A percentile compares a stretch with the other conserved stretches of the same genome.
phyloP scores from a whole-genome alignment of 2,113 vertebrate genomes.

The Thamnophis sirtalis region DNA sequence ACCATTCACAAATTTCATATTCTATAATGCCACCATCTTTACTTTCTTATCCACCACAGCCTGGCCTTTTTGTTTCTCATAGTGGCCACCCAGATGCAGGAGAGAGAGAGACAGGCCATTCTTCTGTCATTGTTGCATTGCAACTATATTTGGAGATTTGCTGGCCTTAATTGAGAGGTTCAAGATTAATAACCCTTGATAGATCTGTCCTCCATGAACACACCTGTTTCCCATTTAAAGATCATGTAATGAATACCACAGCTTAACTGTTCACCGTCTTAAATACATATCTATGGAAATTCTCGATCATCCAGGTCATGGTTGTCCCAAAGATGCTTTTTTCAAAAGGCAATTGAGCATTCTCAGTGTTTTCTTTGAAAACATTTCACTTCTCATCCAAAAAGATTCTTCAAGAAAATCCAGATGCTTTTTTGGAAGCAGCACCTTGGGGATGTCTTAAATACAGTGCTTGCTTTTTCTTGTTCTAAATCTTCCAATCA shows the following conservation, averaged over 20 bases:
- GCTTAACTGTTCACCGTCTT: not conserved
- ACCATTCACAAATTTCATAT: constrained; percentile 25
- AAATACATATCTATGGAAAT: not conserved
- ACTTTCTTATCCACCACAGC: not conserved
- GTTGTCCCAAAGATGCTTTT: not conserved
- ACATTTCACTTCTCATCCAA: not conserved
- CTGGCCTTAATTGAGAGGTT: not conserved
- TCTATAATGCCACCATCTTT: constrained; percentile 28
- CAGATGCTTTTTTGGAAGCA: no score
- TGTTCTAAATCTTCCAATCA: not conserved
- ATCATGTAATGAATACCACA: not conserved
- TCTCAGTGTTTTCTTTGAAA: not conserved
- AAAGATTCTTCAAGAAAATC: not conserved
- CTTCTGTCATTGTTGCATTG: not conserved
- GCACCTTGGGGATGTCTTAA: not conserved
- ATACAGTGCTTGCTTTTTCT: not conserved
- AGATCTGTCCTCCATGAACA: not conserved
- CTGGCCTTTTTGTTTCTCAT: not conserved
- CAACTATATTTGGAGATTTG: not conserved
- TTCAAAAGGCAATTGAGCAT: not conserved
- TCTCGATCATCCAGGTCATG: not conserved
- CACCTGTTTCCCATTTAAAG: not conserved
- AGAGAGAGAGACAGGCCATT: not conserved
- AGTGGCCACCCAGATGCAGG: not conserved
- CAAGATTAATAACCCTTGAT: not conserved